Percentiles rank a stretch among this genome's conserved stretches.
phyloP scores from a whole-genome alignment of 1,140 invertebrate species.

The Babylonia areolata region DNA sequence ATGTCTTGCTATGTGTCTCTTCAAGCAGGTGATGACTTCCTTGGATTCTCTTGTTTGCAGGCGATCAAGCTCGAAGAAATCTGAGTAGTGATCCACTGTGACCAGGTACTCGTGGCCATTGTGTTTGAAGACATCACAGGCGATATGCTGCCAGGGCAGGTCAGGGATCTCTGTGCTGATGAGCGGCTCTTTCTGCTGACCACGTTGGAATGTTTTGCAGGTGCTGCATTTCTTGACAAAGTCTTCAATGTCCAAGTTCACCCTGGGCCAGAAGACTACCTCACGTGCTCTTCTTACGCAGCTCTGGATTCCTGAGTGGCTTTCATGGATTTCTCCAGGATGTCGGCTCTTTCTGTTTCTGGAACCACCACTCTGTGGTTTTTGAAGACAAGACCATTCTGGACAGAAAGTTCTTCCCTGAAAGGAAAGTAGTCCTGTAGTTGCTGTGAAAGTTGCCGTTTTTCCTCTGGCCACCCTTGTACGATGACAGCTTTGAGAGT shows the following conservation, averaged over 20 bases:
- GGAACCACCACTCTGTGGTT: constrained; percentile 28
- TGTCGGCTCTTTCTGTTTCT: not conserved
- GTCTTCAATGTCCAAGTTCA: constrained; percentile 9
- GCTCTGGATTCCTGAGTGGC: constrained; percentile 22
- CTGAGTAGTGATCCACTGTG: too few species aligned
- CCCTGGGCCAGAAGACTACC: constrained; percentile 13
- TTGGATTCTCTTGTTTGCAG: too few species aligned
- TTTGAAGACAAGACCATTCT: constrained; percentile 28
- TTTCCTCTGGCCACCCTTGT: constrained; percentile 23
- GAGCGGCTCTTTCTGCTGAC: constrained; percentile 22
- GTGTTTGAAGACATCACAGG: not conserved
- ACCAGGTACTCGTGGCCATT: not conserved
- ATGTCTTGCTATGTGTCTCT: too few species aligned
- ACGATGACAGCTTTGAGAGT: not conserved
- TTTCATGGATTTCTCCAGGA: constrained; percentile 9
- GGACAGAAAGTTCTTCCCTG: constrained; percentile 19
- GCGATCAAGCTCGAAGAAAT: too few species aligned
- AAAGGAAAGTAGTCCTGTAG: constrained; percentile 9
- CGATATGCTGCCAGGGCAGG: not conserved
- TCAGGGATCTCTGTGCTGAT: not conserved
- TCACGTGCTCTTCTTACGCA: constrained; percentile 23
- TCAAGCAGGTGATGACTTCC: too few species aligned
- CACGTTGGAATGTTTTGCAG: not conserved
- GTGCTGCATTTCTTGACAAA: not conserved
- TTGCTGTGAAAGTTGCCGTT: not conserved